These are phyloP conservation scores for Meloidogyne floridensis DNA, from an alignment of 1,140 invertebrate genomes.

Conservation along the genomic window DNA sequence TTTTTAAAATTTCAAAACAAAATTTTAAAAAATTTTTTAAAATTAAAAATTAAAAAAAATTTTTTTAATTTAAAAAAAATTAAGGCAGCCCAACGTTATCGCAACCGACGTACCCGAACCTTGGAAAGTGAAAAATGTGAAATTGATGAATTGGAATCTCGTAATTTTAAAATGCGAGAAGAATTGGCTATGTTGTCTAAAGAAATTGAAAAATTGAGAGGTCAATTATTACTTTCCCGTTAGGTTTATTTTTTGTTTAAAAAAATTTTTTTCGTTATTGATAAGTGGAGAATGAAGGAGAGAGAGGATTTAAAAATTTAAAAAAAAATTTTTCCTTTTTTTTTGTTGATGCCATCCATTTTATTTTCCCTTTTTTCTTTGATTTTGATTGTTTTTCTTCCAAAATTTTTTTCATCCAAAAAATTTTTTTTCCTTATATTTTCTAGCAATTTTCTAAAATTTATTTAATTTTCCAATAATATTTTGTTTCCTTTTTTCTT, in stretches of 20 bases:
- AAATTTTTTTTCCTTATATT: no score
- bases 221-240: conserved; percentile 32
- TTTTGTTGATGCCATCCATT: no score
- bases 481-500: no score
- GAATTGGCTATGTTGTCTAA: conserved; percentile 41
- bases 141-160: conserved; percentile 32
- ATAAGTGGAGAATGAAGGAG: conserved; percentile 12
- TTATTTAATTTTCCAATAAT: no score
- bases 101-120: conserved; percentile 37
- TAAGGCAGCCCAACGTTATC: conserved; percentile 57
- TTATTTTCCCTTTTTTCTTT: no score
- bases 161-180: conserved; percentile 48
- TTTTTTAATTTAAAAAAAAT: not conserved
- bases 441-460: no score
- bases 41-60: no score
- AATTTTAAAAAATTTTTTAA: no score
- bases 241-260: not conserved
- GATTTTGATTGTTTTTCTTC: no score
- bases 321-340: no score
- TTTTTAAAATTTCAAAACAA: no score
- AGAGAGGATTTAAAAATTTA: not conserved
- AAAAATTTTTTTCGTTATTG: not conserved
- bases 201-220: conserved; percentile 54
- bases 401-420: no score
- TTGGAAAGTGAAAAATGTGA: conserved; percentile 40